Evolutionary conservation across 2,888 invertebrate genomes (phyloP).

Genomic region (Hoplodrina ambigua): DNA sequence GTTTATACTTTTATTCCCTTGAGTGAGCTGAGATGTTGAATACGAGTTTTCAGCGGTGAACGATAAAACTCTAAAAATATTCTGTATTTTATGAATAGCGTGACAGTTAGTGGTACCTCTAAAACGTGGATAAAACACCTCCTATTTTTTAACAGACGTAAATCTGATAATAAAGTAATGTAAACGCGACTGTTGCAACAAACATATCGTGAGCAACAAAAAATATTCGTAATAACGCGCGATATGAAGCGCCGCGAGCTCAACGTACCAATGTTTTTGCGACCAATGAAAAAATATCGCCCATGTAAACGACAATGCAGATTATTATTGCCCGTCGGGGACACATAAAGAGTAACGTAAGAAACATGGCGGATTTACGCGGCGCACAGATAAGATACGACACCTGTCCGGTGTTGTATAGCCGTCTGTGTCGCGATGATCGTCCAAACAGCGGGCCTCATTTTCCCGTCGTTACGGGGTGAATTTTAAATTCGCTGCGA

Average conservation of each 20-base stretch:
- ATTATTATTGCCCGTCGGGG: constrained; percentile 84
- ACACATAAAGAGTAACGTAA: constrained; percentile 81
- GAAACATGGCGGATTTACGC: constrained; percentile 71
- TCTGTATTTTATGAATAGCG: constrained; percentile 34
- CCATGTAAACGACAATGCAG: constrained; percentile 85
- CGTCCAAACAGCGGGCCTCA: constrained; percentile 79
- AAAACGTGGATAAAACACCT: constrained; percentile 43
- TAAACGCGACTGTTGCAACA: constrained; percentile 72
- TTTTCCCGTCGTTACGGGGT: constrained; percentile 82
- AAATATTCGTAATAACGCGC: constrained; percentile 77
- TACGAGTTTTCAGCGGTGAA: constrained; percentile 40
- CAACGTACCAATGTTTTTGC: constrained; percentile 77
- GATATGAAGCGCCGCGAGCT: constrained; percentile 77
- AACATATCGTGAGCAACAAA: constrained; percentile 67
- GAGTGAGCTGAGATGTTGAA: constrained; percentile 35
- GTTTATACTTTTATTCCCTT: constrained; percentile 43
- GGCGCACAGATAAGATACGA: constrained; percentile 67
- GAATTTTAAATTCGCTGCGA: constrained; percentile 85
- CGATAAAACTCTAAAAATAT: constrained; percentile 39
- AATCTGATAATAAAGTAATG: constrained; percentile 75
- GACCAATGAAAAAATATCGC: constrained; percentile 83
- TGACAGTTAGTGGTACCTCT: constrained; percentile 51
- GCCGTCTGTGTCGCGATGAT: constrained; percentile 76
- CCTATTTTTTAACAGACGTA: constrained; percentile 64
- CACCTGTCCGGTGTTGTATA: constrained; percentile 57